Evolutionary conservation across 2,888 invertebrate species (phyloP).

Genomic region (Graphium colonna): DNA sequence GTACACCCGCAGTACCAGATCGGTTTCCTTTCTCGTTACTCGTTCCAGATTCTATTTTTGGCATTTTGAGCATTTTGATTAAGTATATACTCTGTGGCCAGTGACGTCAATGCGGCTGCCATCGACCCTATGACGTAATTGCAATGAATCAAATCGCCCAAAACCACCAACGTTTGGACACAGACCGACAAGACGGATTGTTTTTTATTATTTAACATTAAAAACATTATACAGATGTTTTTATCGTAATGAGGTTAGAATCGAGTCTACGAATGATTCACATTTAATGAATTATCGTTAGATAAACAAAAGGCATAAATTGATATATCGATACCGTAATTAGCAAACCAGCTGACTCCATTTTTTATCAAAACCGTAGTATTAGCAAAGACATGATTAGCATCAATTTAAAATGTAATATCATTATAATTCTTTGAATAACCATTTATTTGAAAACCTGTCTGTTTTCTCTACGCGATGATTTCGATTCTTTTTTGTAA

Average conservation of each 20-base stretch:
- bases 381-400: no score
- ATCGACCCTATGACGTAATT: constrained; percentile 8
- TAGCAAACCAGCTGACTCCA: no score
- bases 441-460: no score
- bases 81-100: not conserved
- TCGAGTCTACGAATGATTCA: not conserved
- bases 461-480: no score
- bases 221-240: constrained; percentile 1
- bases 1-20: not conserved
- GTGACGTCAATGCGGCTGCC: constrained; percentile 18
- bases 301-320: not conserved
- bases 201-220: constrained; percentile 11
- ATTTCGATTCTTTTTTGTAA: no score
- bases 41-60: constrained; percentile 1
- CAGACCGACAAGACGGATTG: constrained; percentile 3
- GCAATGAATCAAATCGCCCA: constrained; percentile 11
- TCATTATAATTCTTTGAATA: no score
- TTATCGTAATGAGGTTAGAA: not conserved
- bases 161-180: constrained; percentile 2
- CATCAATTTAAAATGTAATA: no score
- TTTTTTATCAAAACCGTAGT: no score
- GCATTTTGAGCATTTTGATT: not conserved
- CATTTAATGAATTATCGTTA: not conserved
- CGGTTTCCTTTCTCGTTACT: not conserved
- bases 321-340: no score